These are phyloP conservation scores for Plotosus lineatus DNA, from an alignment of 2,113 vertebrate species.

Conservation along the genomic window DNA sequence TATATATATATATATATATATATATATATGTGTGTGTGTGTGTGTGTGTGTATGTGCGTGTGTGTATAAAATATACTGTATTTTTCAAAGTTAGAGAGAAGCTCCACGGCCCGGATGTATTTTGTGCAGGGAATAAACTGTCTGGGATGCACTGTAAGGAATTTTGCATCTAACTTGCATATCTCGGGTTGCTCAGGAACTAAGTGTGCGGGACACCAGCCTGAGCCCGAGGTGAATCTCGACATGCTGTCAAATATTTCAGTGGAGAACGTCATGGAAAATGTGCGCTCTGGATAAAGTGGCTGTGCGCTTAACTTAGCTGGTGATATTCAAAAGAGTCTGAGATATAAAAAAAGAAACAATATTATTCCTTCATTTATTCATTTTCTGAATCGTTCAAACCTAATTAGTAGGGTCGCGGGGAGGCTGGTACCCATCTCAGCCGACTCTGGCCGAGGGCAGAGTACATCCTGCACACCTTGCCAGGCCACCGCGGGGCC, in stretches of 20 bases:
- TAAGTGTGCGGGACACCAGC: slow-evolving; percentile 3
- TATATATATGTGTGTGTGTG: no score
- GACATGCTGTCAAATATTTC: slow-evolving; percentile 83
- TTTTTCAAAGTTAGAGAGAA: not conserved
- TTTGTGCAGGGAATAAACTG: not conserved
- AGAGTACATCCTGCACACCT: no score
- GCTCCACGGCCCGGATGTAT: not conserved
- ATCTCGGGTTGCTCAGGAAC: not conserved
- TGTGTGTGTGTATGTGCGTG: no score
- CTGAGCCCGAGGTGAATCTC: slow-evolving; percentile 68
- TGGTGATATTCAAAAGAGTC: slow-evolving; percentile 37
- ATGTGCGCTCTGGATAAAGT: slow-evolving; percentile 65
- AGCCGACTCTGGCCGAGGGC: no score
- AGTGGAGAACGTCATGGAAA: slow-evolving; percentile 87
- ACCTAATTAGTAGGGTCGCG: no score
- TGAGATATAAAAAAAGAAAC: not conserved
- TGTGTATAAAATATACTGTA: no score
- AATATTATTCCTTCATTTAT: slow-evolving; percentile 13
- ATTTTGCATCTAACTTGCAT: slow-evolving; percentile 6
- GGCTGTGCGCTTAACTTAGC: slow-evolving; percentile 38
- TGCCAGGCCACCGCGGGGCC: no score
- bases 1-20: no score
- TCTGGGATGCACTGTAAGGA: not conserved
- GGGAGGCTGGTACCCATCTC: no score
- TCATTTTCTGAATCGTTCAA: no score